Conservation (phyloP, 2,888 invertebrate genomes). For the Portevinia maculata region DNA sequence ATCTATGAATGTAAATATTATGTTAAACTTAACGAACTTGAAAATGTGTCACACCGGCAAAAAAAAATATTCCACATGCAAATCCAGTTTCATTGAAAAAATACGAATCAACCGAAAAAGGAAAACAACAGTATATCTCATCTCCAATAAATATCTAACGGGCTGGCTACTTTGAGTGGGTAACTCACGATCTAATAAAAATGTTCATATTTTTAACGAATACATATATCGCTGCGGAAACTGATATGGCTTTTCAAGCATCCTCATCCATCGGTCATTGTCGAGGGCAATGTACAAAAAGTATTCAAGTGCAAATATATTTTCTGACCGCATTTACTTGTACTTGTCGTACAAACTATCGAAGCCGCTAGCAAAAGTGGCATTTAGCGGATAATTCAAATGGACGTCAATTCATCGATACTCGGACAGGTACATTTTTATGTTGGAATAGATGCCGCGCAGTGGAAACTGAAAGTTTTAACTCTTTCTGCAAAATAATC, state of each 20-base stretch:
- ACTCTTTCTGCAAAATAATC: conserved; percentile 19
- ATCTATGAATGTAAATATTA: too few species aligned
- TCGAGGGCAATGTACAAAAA: conserved; percentile 47
- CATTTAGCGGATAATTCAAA: conserved; percentile 42
- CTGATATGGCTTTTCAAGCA: conserved; percentile 57
- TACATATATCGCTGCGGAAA: conserved; percentile 48
- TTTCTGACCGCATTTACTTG: conserved; percentile 16
- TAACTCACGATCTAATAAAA: conserved; percentile 48
- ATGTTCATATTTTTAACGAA: conserved; percentile 43
- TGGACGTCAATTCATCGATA: conserved; percentile 38
- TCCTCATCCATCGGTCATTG: conserved; percentile 65
- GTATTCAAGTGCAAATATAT: conserved; percentile 47
- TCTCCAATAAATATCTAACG: conserved; percentile 27
- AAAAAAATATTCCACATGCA: conserved; percentile 21
- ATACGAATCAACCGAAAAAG: conserved; percentile 22
- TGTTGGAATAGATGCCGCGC: conserved; percentile 23
- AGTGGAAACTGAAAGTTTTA: conserved; percentile 37
- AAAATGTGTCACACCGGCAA: background rate
- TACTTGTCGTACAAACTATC: conserved; percentile 12
- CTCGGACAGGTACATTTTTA: background rate
- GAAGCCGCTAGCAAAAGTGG: conserved; percentile 16
- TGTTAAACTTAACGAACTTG: background rate
- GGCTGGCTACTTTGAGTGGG: conserved; percentile 37
- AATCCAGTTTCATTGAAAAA: conserved; percentile 20
- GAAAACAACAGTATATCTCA: conserved; percentile 30